Evolutionary conservation across 2,797 vertebrate genomes (phyloP).

Genomic region (Lacerta viridis): DNA sequence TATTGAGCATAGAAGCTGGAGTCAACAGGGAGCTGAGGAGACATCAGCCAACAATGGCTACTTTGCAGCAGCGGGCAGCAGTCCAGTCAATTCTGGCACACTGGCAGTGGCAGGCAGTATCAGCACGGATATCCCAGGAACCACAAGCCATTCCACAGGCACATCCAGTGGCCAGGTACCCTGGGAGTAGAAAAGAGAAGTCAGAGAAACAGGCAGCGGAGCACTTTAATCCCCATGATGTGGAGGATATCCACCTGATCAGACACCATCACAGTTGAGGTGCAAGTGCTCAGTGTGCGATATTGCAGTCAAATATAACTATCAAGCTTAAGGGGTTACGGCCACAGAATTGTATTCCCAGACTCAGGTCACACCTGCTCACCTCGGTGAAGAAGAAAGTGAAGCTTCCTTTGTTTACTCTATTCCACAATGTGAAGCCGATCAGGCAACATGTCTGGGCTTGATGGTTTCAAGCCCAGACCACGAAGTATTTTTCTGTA

Average conservation of each 20-base stretch:
- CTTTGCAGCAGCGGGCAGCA: slow-evolving; percentile 42
- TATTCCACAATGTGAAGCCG: no score
- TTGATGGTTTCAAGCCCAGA: no score
- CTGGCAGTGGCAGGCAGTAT: slow-evolving; percentile 64
- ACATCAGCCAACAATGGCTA: not conserved
- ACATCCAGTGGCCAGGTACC: slow-evolving; percentile 45
- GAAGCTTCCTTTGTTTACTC: no score
- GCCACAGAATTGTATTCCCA: no score
- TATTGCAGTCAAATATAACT: no score
- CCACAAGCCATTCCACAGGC: slow-evolving; percentile 64
- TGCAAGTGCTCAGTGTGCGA: no score
- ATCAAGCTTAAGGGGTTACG: no score
- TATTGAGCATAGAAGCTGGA: slow-evolving; percentile 15
- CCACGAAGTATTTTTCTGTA: no score
- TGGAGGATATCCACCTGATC: not conserved
- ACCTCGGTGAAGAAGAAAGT: no score
- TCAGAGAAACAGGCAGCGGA: not conserved
- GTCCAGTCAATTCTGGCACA: slow-evolving; percentile 62
- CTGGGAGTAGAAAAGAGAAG: slow-evolving; percentile 25
- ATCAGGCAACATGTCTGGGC: no score
- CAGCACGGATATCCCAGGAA: slow-evolving; percentile 58
- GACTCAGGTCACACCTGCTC: no score
- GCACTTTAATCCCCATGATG: not conserved
- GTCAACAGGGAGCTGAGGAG: no score
- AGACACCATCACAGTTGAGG: not conserved